These are phyloP conservation scores for Scolopax rusticola DNA, from an alignment of 2,797 vertebrate genomes.

Conservation along the genomic window DNA sequence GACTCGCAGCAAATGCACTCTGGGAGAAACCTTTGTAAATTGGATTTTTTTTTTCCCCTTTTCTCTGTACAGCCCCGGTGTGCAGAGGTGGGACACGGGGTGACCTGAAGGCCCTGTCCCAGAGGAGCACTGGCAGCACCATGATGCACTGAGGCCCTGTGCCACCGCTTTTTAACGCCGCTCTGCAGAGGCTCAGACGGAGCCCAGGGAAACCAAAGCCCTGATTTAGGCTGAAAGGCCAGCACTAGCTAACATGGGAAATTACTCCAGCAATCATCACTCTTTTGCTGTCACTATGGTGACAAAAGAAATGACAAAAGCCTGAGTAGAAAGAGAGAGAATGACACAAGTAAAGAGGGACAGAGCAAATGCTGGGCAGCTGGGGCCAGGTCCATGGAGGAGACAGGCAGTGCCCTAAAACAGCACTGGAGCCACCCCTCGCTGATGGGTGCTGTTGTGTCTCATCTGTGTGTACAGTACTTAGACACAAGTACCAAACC, in stretches of 20 bases:
- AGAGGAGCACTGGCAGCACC: background rate
- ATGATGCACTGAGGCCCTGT: rapidly evolving
- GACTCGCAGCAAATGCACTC: background rate
- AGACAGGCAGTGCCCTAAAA: rapidly evolving
- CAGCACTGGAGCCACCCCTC: background rate
- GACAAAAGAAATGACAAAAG: constrained; percentile 59
- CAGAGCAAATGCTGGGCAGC: background rate
- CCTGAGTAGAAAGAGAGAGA: background rate
- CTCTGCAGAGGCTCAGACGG: background rate
- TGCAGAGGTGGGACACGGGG: rapidly evolving
- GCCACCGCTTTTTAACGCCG: rapidly evolving
- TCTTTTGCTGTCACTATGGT: constrained; percentile 56
- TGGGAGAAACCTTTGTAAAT: background rate
- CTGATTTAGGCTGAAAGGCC: constrained; percentile 42
- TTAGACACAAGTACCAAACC: background rate
- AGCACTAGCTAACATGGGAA: constrained; percentile 25
- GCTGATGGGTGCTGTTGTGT: rapidly evolving
- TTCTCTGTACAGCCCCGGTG: background rate
- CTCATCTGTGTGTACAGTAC: rapidly evolving
- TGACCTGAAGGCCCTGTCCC: background rate
- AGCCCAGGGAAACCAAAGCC: background rate
- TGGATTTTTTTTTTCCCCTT: background rate
- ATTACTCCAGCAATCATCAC: constrained; percentile 62
- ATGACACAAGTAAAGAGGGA: background rate
- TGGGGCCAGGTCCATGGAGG: rapidly evolving